Evolutionary conservation across 2,888 invertebrate species (phyloP).

Genomic region (Hypena proboscidalis): DNA sequence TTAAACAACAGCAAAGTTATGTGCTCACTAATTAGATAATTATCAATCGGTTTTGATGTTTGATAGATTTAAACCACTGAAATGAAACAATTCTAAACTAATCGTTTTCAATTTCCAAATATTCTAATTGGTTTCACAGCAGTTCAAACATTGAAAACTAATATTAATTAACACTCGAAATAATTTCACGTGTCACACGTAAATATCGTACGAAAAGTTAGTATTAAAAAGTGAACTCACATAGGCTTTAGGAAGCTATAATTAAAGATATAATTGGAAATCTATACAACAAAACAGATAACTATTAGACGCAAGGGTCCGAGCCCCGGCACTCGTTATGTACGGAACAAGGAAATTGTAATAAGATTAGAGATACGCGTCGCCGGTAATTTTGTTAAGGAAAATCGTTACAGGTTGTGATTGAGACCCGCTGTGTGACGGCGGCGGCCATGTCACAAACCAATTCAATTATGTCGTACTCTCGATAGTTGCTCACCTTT

Average conservation of each 20-base stretch:
- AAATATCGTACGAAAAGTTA: too few species aligned
- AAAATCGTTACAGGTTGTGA: conserved; percentile 60
- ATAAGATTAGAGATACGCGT: conserved; percentile 68
- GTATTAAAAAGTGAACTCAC: too few species aligned
- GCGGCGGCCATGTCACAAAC: conserved; percentile 42
- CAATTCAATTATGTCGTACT: conserved; percentile 42
- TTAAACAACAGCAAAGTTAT: not conserved
- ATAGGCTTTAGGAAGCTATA: too few species aligned
- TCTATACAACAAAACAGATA: conserved; percentile 77
- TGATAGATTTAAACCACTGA: too few species aligned
- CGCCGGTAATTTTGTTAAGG: conserved; percentile 67
- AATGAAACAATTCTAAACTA: too few species aligned
- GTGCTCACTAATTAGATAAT: conserved; percentile 1
- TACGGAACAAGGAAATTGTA: conserved; percentile 72
- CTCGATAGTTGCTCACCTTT: conserved; percentile 29
- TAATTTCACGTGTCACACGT: too few species aligned
- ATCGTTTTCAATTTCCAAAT: too few species aligned
- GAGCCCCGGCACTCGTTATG: conserved; percentile 65
- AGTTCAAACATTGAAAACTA: too few species aligned
- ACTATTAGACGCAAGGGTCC: conserved; percentile 64
- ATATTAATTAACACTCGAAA: too few species aligned
- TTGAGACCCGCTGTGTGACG: conserved; percentile 46
- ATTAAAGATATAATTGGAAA: conserved; percentile 72
- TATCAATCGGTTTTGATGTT: not conserved
- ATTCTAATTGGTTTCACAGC: too few species aligned